Percentiles rank a stretch among this genome's conserved stretches.
Conservation (phyloP, 2,888 invertebrate genomes). For the Eurytoma californica region DNA sequence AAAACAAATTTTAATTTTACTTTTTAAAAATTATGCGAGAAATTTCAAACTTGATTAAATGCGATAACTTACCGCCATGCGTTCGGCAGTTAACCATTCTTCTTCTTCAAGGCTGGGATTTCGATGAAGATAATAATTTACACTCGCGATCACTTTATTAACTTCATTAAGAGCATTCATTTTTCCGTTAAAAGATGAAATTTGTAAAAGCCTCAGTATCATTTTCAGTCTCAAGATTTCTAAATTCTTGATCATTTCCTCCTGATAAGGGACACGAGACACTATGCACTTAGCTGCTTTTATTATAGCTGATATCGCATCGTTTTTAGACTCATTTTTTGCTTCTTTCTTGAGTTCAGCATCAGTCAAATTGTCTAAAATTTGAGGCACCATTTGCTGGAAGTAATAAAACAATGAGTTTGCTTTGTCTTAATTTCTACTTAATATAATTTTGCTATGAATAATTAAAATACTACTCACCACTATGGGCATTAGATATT, state of each 20-base stretch:
- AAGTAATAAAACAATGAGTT: slow-evolving; percentile 53
- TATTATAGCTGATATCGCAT: slow-evolving; percentile 95
- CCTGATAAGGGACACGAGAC: slow-evolving; percentile 88
- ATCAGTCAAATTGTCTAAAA: slow-evolving; percentile 94
- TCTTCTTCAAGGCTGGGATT: slow-evolving; percentile 86
- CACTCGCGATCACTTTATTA: slow-evolving; percentile 95
- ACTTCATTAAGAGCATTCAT: slow-evolving; percentile 99
- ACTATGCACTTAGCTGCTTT: slow-evolving; percentile 94
- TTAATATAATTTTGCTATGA: not conserved
- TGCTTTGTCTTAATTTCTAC: not conserved
- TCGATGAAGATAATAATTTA: slow-evolving; percentile 90
- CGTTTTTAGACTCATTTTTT: slow-evolving; percentile 96
- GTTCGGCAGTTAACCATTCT: slow-evolving; percentile 94
- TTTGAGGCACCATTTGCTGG: slow-evolving; percentile 92
- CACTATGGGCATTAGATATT: slow-evolving; percentile 93
- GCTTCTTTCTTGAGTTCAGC: slow-evolving; percentile 97
- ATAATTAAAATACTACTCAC: slow-evolving; percentile 77
- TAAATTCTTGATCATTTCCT: slow-evolving; percentile 86
- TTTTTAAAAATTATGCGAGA: slow-evolving; percentile 6
- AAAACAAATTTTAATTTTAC: slow-evolving; percentile 9
- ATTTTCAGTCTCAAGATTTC: slow-evolving; percentile 97
- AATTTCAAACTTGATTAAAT: not conserved
- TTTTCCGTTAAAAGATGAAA: slow-evolving; percentile 98
- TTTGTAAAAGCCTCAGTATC: slow-evolving; percentile 94
- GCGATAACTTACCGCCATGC: slow-evolving; percentile 89